phyloP scores from a whole-genome alignment of 2,888 invertebrate species.

The Myathropa florea region DNA sequence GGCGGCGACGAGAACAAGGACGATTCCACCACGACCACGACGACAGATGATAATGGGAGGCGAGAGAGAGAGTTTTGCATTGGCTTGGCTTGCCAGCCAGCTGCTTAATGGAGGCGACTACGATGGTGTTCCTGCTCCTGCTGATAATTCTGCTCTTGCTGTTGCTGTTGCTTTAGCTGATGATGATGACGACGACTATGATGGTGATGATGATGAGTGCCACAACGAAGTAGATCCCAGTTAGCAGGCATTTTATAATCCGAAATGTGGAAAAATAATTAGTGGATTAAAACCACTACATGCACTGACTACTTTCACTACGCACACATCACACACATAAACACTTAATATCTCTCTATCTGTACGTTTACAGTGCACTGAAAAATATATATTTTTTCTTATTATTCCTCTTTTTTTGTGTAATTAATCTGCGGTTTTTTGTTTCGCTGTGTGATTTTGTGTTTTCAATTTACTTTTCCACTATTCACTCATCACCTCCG shows the following conservation, averaged over 20 bases:
- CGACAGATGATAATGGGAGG: slow-evolving; percentile 41
- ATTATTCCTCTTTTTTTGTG: background rate
- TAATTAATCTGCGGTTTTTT: slow-evolving; percentile 44
- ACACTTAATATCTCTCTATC: background rate
- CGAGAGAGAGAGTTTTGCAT: slow-evolving; percentile 26
- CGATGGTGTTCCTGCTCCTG: slow-evolving; percentile 2
- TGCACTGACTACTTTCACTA: slow-evolving; percentile 3
- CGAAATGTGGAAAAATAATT: slow-evolving; percentile 63
- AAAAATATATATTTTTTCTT: background rate
- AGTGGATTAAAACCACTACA: slow-evolving; percentile 57
- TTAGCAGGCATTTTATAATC: slow-evolving; percentile 65
- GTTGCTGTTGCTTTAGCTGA: background rate
- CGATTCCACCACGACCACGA: slow-evolving; percentile 3
- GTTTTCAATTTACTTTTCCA: slow-evolving; percentile 25
- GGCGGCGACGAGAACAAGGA: background rate
- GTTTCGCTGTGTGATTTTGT: slow-evolving; percentile 14
- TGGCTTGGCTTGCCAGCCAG: background rate
- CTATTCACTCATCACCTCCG: slow-evolving; percentile 22
- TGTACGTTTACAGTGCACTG: background rate
- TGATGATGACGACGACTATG: slow-evolving; percentile 2
- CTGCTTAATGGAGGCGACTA: slow-evolving; percentile 50
- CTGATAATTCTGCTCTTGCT: background rate
- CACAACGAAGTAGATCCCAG: slow-evolving; percentile 45
- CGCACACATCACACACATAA: background rate
- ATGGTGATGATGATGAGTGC: slow-evolving; percentile 37